phyloP scores from a whole-genome alignment of 2,797 vertebrate species.

The Enteromius unitaeniatus region DNA sequence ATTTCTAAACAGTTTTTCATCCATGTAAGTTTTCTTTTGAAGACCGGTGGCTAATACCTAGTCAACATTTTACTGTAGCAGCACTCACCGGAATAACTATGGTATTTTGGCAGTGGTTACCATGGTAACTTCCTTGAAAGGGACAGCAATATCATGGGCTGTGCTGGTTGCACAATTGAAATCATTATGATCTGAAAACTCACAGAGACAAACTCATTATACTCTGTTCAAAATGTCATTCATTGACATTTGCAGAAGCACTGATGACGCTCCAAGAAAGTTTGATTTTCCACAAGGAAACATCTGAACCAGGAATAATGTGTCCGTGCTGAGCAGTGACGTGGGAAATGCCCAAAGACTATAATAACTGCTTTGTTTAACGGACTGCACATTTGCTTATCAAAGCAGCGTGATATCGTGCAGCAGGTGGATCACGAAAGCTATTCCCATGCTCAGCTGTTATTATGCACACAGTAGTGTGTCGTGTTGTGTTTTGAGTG shows the following conservation, averaged over 20 bases:
- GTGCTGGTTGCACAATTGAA: conserved; percentile 7
- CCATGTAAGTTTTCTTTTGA: not conserved
- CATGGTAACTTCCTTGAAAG: conserved; percentile 6
- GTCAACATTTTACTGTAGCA: not conserved
- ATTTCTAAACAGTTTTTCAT: not conserved
- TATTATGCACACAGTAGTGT: conserved; percentile 8
- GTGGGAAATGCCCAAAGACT: conserved; percentile 23
- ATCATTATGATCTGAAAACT: not conserved
- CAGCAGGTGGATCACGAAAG: conserved; percentile 18
- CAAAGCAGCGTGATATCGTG: conserved; percentile 48
- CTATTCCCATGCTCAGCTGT: conserved; percentile 37
- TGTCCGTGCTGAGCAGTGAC: not conserved
- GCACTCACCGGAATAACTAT: not conserved
- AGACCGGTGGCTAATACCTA: not conserved
- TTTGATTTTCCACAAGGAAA: conserved; percentile 19
- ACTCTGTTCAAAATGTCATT: conserved; percentile 43
- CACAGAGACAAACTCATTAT: conserved; percentile 28
- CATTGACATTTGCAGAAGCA: conserved; percentile 36
- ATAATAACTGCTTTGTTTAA: conserved; percentile 53
- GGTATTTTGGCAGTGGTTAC: conserved; percentile 14
- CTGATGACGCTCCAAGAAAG: conserved; percentile 10
- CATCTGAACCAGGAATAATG: conserved; percentile 8
- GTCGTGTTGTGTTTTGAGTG: conserved; percentile 14
- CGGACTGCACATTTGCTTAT: conserved; percentile 55
- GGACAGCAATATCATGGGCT: not conserved